These are phyloP conservation scores for Pseudopleuronectes americanus DNA, from an alignment of 2,797 vertebrate species.

Conservation along the genomic window DNA sequence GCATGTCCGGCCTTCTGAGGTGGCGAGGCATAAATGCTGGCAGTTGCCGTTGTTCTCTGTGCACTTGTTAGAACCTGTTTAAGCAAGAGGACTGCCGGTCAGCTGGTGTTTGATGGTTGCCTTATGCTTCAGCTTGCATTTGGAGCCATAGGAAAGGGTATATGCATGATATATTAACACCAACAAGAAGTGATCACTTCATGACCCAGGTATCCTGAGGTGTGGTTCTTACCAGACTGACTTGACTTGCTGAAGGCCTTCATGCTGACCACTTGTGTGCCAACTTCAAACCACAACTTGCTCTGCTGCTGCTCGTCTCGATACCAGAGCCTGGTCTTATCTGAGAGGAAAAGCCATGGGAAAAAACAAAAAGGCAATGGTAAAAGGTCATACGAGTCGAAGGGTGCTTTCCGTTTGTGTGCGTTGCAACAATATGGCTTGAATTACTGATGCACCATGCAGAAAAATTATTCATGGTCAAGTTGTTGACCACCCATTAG, in stretches of 20 bases:
- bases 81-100: background rate
- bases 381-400: background rate
- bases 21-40: slow-evolving; percentile 89
- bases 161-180: background rate
- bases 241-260: slow-evolving; percentile 85
- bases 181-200: background rate
- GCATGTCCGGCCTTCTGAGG: slow-evolving; percentile 84
- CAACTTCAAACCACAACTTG: slow-evolving; percentile 87
- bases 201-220: background rate
- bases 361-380: background rate
- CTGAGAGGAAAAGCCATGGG: slow-evolving; percentile 59
- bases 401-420: too few species aligned
- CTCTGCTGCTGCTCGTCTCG: slow-evolving; percentile 77
- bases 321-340: slow-evolving; percentile 87
- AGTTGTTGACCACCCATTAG: background rate
- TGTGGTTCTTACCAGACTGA: slow-evolving; percentile 84
- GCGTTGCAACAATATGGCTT: too few species aligned
- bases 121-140: background rate
- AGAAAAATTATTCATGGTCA: background rate
- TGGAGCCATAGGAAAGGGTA: background rate
- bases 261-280: slow-evolving; percentile 82
- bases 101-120: too few species aligned
- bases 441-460: background rate
- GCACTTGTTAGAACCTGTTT: slow-evolving; percentile 86
- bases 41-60: slow-evolving; percentile 86